Percentiles rank a stretch among this genome's conserved stretches.
phyloP scores from a whole-genome alignment of 2,797 vertebrate genomes.

The Echiichthys vipera region DNA sequence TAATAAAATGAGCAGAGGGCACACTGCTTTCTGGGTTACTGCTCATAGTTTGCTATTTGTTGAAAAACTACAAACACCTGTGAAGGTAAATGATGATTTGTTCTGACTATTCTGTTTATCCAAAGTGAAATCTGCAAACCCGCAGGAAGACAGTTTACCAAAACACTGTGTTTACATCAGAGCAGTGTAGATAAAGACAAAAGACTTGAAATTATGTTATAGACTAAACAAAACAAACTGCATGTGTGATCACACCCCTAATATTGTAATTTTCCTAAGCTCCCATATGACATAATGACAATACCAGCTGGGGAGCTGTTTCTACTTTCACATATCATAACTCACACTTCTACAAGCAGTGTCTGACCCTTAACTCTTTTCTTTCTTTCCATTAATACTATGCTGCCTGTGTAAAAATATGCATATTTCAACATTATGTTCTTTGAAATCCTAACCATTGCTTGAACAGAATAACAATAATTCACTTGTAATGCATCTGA shows the following conservation, averaged over 20 bases:
- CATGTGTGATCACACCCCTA: conserved; percentile 34
- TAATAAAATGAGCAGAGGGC: conserved; percentile 30
- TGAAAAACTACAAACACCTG: conserved; percentile 12
- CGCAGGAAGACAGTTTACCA: conserved; percentile 4
- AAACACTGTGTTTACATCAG: conserved; percentile 3
- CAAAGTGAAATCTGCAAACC: conserved; percentile 3
- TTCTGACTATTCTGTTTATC: conserved; percentile 27
- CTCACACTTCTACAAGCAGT: conserved; percentile 36
- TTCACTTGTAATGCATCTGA: conserved; percentile 29
- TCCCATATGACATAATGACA: conserved; percentile 53
- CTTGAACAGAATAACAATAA: conserved; percentile 24
- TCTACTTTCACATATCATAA: conserved; percentile 47
- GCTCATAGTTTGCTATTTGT: not conserved
- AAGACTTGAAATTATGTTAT: conserved; percentile 14
- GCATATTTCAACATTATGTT: conserved; percentile 42
- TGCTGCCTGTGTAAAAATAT: conserved; percentile 9
- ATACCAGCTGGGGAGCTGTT: conserved; percentile 57
- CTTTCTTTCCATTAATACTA: conserved; percentile 45
- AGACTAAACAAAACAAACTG: conserved; percentile 43
- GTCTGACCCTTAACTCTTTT: conserved; percentile 36
- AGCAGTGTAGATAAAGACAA: not conserved
- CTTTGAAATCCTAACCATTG: conserved; percentile 29
- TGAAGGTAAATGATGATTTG: conserved; percentile 21
- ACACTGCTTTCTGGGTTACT: conserved; percentile 4
- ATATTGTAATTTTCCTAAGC: conserved; percentile 31